A percentile compares a stretch with the other conserved stretches of the same genome.
Evolutionary conservation across 1,140 invertebrate species (phyloP).

Genomic region (Lepidotrigona ventralis): DNA sequence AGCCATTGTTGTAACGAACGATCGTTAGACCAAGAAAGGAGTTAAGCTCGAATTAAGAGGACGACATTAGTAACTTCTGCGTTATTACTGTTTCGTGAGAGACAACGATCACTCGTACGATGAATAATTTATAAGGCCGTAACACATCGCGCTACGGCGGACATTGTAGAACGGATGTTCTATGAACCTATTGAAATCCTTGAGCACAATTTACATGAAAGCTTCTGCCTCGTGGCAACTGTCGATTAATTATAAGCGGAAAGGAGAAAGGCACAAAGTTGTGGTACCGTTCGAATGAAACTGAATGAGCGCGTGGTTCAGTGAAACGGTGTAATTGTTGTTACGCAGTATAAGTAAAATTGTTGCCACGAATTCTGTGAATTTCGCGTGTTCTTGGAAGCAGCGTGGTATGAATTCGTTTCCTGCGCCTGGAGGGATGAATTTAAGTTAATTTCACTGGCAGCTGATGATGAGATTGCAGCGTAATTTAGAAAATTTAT

Average conservation of each 20-base stretch:
- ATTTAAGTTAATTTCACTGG: not conserved
- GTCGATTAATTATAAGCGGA: not conserved
- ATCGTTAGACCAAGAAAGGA: slow-evolving; percentile 19
- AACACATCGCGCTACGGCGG: not conserved
- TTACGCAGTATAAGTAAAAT: not conserved
- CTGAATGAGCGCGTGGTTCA: not conserved
- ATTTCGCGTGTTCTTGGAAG: not conserved
- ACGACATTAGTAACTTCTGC: slow-evolving; percentile 22
- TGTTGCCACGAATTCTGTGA: not conserved
- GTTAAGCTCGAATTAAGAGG: slow-evolving; percentile 33
- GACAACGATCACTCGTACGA: not conserved
- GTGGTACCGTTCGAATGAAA: not conserved
- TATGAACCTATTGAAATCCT: no score
- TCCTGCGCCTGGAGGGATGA: not conserved
- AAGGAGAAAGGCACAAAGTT: not conserved
- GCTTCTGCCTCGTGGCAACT: not conserved
- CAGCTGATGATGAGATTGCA: not conserved
- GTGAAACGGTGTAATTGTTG: not conserved
- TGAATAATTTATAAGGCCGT: slow-evolving; percentile 18
- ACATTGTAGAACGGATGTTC: not conserved
- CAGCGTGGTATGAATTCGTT: not conserved
- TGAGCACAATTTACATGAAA: not conserved
- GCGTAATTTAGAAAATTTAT: not conserved
- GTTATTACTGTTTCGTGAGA: not conserved
- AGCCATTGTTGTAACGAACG: slow-evolving; percentile 28